Percentiles rank a stretch among this genome's conserved stretches.
These are phyloP conservation scores for Seladonia tumulorum DNA, from an alignment of 2,888 invertebrate genomes.

Conservation along the genomic window DNA sequence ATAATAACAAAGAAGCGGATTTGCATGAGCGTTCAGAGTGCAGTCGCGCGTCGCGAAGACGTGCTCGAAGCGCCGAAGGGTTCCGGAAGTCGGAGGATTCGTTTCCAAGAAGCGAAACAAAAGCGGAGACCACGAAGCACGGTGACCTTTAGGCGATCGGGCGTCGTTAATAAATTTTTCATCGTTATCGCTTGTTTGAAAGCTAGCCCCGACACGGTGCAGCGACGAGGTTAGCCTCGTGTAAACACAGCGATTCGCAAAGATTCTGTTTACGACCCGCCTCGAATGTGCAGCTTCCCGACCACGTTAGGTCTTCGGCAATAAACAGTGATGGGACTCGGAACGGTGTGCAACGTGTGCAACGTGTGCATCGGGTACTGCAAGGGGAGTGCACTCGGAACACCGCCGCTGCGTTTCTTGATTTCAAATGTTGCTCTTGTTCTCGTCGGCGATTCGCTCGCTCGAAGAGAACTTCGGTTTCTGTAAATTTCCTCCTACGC, in stretches of 20 bases:
- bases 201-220: background rate
- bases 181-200: constrained; percentile 9
- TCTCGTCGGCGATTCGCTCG: background rate
- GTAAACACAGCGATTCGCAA: constrained; percentile 12
- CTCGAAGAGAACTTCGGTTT: background rate
- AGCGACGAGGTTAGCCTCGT: background rate
- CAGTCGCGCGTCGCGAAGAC: background rate
- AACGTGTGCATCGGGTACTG: background rate
- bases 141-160: background rate
- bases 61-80: no score
- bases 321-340: background rate
- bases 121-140: background rate
- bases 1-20: background rate
- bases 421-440: background rate
- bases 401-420: background rate
- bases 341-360: background rate
- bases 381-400: background rate
- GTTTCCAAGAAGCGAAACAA: constrained; percentile 4
- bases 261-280: background rate
- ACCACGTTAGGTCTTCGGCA: background rate
- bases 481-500: background rate
- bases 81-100: background rate
- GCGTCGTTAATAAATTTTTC: constrained; percentile 12
- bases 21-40: background rate
- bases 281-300: background rate